Base-by-base conservation (phyloP, 2,888 invertebrate species). In the Octodonta nipae region DNA sequence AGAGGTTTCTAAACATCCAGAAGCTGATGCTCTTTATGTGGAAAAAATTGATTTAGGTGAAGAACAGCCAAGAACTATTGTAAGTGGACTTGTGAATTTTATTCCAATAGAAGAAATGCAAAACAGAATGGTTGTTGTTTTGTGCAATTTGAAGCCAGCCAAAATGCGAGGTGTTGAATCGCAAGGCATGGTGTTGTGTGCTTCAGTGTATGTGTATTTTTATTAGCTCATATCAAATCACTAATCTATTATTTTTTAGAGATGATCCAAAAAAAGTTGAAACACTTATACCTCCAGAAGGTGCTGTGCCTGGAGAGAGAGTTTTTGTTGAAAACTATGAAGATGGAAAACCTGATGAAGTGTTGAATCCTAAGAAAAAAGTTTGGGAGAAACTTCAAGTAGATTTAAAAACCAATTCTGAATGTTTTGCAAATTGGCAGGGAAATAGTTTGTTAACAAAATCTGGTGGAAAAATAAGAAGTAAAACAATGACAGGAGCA, bases 101-200 rank as follows among this genome's bases (percentile, higher is more conserved):
- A 80, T 93, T 11, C 79, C 89, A 7, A 67, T 88, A 32, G 88
- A 92, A 52, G 78, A 92, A 63, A 85, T 96, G 80, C 71, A 81
- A 52, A 73, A 89, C 51, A 73, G 89, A 36, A 67, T 85, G 61
- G 95, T 93, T 4, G 82, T 96, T 3, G 86, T 96, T 3, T 65
- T 98, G 30, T 92, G 92, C 49, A 98, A 98, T 62, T 70, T 98
- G 30, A 98, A 98, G 65, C 80, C 96, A 20, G 91, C 89, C 8
- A 96, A 93, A 69, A 86, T 96, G 79, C 71, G 93, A 42, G 92
- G 93, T 30, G 67, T 93, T 15, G 77, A 83, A 46, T 92, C 92
- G 0, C 78, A 81, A 56, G 93, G 89, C 39, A 92, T 93, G 91
- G 84, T 93, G 20, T 67, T 93, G 28, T 92, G 91, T 67, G 88